phyloP scores from a whole-genome alignment of 2,888 invertebrate genomes.

The Cordylochernes scorpioides region DNA sequence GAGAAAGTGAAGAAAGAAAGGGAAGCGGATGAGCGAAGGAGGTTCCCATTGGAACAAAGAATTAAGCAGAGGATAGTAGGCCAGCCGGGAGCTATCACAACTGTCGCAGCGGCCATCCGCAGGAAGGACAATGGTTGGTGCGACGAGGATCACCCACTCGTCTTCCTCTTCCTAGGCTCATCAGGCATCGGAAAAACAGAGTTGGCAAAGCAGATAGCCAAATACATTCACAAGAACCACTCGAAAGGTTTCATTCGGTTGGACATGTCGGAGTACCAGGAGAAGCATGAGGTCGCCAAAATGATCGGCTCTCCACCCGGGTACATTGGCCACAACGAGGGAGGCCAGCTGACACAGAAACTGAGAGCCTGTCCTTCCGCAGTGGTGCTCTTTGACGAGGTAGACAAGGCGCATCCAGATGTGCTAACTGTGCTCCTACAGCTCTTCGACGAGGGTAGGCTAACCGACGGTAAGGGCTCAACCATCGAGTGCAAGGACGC shows the following conservation, averaged over 20 bases:
- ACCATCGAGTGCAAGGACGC: constrained; percentile 72
- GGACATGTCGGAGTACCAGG: constrained; percentile 83
- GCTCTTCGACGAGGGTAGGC: constrained; percentile 58
- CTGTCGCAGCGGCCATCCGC: constrained; percentile 51
- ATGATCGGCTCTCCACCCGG: constrained; percentile 80
- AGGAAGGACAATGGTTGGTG: constrained; percentile 79
- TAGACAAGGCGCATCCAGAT: constrained; percentile 79
- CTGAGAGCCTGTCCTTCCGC: constrained; percentile 26
- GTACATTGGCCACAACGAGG: constrained; percentile 61
- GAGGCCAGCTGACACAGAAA: constrained; percentile 52
- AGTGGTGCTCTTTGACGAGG: constrained; percentile 72
- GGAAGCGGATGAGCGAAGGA: constrained; percentile 47
- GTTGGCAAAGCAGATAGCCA: constrained; percentile 61
- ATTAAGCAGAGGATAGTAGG: constrained; percentile 57
- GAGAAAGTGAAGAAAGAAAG: constrained; percentile 27
- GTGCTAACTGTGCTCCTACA: constrained; percentile 65
- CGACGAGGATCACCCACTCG: constrained; percentile 70
- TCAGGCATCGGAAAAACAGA: constrained; percentile 91
- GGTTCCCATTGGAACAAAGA: constrained; percentile 55
- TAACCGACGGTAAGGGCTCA: constrained; percentile 70
- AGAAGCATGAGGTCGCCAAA: constrained; percentile 63
- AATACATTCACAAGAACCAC: constrained; percentile 41
- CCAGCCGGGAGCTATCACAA: constrained; percentile 50
- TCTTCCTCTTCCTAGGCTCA: constrained; percentile 66
- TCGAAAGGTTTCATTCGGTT: constrained; percentile 42